Conservation (phyloP, 2,797 vertebrate genomes). For the Serranus cabrilla region DNA sequence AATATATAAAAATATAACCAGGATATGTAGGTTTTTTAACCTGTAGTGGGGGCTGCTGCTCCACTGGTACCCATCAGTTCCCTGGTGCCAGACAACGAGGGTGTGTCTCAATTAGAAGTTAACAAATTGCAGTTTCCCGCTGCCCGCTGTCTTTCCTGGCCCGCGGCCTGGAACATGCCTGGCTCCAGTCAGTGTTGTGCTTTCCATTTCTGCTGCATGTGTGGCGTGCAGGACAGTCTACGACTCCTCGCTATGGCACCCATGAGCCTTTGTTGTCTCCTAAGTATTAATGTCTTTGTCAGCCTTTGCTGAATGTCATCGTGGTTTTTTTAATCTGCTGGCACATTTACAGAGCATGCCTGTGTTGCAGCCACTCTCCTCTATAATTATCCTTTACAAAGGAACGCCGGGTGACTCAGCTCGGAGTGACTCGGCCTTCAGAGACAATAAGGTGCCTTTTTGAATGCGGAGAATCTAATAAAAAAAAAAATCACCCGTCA, state of each 20-base stretch:
- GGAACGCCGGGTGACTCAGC: conserved; percentile 30
- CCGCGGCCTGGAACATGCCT: conserved; percentile 49
- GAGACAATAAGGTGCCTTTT: not conserved
- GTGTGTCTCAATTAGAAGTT: conserved; percentile 1
- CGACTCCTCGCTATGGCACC: not conserved
- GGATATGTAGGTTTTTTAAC: not conserved
- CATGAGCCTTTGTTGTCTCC: conserved; percentile 36
- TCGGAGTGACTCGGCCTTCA: conserved; percentile 7
- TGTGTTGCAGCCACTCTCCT: conserved; percentile 7
- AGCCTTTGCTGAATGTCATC: conserved; percentile 39
- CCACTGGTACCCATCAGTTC: fast-evolving
- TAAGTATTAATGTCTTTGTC: conserved; percentile 43
- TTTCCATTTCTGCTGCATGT: conserved; percentile 19
- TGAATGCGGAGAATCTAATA: not conserved
- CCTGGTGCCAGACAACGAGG: not conserved
- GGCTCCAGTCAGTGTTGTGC: not conserved
- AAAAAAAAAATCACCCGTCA: not conserved
- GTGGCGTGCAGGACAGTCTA: not conserved
- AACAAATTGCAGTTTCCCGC: conserved; percentile 20
- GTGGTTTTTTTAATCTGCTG: conserved; percentile 41
- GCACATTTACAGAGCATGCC: conserved; percentile 36
- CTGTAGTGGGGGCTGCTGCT: not conserved
- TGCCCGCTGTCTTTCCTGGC: conserved; percentile 60
- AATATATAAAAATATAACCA: not conserved
- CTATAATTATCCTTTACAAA: conserved; percentile 38